Evolutionary conservation across 2,888 invertebrate species (phyloP).

Genomic region (Stegana nigrithorax): DNA sequence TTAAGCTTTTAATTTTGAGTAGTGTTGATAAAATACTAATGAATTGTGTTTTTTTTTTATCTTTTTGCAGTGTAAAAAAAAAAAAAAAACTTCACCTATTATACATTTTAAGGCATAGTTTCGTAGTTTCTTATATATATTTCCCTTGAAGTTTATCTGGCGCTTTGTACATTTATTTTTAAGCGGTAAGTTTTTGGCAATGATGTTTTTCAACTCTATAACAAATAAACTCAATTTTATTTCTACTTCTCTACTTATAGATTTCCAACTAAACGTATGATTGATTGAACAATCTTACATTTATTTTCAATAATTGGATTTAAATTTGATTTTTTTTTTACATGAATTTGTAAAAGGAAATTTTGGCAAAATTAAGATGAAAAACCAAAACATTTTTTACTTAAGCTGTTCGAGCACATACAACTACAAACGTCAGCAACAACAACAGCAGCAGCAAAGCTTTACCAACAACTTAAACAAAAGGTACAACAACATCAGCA

Average conservation of each 20-base stretch:
- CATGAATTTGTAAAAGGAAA: not conserved
- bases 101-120: slow-evolving; percentile 52
- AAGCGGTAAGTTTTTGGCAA: slow-evolving; percentile 43
- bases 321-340: not conserved
- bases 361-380: slow-evolving; percentile 9
- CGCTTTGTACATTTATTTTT: slow-evolving; percentile 40
- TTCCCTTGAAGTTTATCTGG: slow-evolving; percentile 43
- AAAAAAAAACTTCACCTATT: slow-evolving; percentile 52
- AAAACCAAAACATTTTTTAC: slow-evolving; percentile 3
- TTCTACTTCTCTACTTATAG: not conserved
- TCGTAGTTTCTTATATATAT: slow-evolving; percentile 43
- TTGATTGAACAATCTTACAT: too few relatives aligned
- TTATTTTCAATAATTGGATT: too few relatives aligned
- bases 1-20: not conserved
- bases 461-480: slow-evolving; percentile 25
- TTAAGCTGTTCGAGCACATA: not conserved
- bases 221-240: too few relatives aligned
- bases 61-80: slow-evolving; percentile 55
- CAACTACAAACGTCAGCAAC: not conserved
- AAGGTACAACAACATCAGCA: slow-evolving; percentile 21
- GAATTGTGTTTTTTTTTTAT: slow-evolving; percentile 26
- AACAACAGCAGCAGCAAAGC: not conserved
- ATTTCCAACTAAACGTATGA: not conserved
- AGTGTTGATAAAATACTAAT: slow-evolving; percentile 14
- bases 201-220: not conserved